phyloP scores from a whole-genome alignment of 2,113 vertebrate species.

The Engraulis encrasicolus region DNA sequence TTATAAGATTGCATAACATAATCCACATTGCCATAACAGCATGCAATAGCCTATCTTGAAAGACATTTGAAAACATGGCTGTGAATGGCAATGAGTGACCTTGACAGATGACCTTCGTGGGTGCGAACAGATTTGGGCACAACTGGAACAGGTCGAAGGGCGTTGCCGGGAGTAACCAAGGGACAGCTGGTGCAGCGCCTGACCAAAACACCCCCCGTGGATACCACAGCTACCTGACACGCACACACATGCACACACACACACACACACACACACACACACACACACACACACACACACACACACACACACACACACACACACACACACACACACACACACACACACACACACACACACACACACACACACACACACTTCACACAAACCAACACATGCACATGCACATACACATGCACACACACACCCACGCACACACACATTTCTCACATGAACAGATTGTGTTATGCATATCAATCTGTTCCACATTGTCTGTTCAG shows the following conservation, averaged over 20 bases:
- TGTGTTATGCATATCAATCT: slow-evolving; percentile 5
- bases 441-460: background rate
- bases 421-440: background rate
- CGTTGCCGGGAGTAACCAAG: background rate
- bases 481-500: background rate
- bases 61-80: too few species aligned
- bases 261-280: background rate
- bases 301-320: background rate
- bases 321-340: background rate
- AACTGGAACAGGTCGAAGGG: background rate
- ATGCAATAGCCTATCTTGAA: too few species aligned
- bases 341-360: background rate
- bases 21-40: too few species aligned
- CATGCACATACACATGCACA: background rate
- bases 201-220: slow-evolving; percentile 31
- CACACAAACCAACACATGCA: too few species aligned
- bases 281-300: background rate
- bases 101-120: background rate
- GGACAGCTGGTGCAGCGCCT: slow-evolving; percentile 47
- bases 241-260: background rate
- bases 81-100: background rate
- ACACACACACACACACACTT: background rate
- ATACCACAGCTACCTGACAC: too few species aligned
- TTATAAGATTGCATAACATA: too few species aligned
- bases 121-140: background rate